Base-by-base conservation (phyloP, 2,888 invertebrate genomes). In the Apotomis betuletana region DNA sequence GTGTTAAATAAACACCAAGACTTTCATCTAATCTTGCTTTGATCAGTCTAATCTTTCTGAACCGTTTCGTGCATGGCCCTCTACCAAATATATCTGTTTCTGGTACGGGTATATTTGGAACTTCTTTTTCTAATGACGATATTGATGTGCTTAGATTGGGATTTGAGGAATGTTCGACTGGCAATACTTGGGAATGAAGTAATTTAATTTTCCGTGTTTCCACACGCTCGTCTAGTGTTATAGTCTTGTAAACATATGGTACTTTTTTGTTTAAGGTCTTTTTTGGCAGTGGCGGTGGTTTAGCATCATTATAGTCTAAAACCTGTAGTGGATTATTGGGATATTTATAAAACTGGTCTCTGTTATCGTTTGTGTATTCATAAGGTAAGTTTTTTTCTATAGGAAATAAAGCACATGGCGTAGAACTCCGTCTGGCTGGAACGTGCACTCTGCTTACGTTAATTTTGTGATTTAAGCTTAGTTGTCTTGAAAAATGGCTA, bases 1-100 rank as follows among this genome's bases (percentile, higher is more conserved):
- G 96, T 49, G 96, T 95, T 75, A 97, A 87, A 77, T 96, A 95
- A 54, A 96, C 94, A 3, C 96, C 96, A 52, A 96, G 91, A 78
- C 95, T 95, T 81, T 96, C 96, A 78, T 95, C 95, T 67, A 95
- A 88, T 78, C 95, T 94, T 51, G 95, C 94, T 82, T 96, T 96
- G 71, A 95, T 91, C 77, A 97, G 87, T 77, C 96, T 94, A 68
- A 96, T 94, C 82, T 95, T 94, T 74, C 95, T 90, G 83, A 95
- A 95, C 63, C 95, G 89, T 73, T 95, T 94, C 5, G 94, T 92
- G 77, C 95, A 95, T 0, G 95, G 94, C 57, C 94, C 94, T 85
- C 94, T 91, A 60, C 94, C 94, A 75, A 92, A 87, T 70, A 92
- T 87, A 76, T 91, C 90, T 52, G 81, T 88, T 80, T 89, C 89